Evolutionary conservation across 1,140 invertebrate genomes (phyloP), one percentile per base, ranked within the genome.

Genomic region (Mylabris phalerata): DNA sequence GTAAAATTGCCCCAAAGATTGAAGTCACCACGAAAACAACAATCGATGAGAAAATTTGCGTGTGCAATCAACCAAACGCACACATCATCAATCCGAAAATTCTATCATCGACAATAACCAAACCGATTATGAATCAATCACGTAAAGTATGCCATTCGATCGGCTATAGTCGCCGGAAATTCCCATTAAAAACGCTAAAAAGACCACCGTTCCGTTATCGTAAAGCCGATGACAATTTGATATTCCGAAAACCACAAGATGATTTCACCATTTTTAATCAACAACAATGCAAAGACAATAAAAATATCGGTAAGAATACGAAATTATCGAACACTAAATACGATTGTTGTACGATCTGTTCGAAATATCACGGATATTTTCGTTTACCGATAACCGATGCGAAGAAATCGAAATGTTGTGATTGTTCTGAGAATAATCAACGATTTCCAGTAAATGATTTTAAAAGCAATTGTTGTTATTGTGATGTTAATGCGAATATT

Each of bases 1-100:
- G 82, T 47, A 82, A 81, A 39, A 70, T 83, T 61, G 73, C 80
- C 13, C 82, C 82, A 5, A 84, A 82, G 75, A 76, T 83, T 50
- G 79, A 82, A 69, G 61, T 83, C 9, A 77, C 75, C 4, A 81
- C 80, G 3, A 78, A 75, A 71, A 80, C 80, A 2, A 72, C 73
- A 4, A 76, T 83, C 9, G 77, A 80, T 65, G 79, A 82, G 69
- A 71, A 75, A 7, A 24, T 73, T 9, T 68, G 70, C 42, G 59
- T 69, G 54, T 63, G 40, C 27, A 60, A 63, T 24, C 61, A 55
- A 9, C 49, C 42, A 32, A 44, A 60, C 41, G 38, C 61, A 25
- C 63, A 64, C 60, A 57, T 70, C 27, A 59, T 76, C 32, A 77
- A 76, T 68, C 74, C 75, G 44, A 79, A 78, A 70, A 57, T 67